These are phyloP conservation scores for Hemicentrotus pulcherrimus DNA, from an alignment of 35 echinoderm and acorn worm genomes.

Conservation along the genomic window DNA sequence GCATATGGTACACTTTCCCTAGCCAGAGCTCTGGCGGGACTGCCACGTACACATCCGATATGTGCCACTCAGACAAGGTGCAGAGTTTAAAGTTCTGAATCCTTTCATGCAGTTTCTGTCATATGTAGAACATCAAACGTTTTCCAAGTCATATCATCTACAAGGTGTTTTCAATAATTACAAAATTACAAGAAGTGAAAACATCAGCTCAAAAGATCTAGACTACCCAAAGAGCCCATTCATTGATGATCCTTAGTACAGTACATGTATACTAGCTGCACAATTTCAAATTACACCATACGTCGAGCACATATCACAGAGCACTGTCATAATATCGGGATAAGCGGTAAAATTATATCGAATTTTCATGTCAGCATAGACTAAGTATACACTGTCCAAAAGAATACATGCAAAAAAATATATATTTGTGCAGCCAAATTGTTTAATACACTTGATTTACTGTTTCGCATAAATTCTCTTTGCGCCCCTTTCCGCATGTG, in stretches of 20 bases:
- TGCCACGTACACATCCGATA: slow-evolving; percentile 33
- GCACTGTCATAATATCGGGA: no score
- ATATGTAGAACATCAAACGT: background rate
- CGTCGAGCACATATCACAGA: background rate
- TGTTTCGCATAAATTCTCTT: no score
- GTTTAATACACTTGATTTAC: no score
- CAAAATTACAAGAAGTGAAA: background rate
- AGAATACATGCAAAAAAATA: no score
- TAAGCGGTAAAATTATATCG: no score
- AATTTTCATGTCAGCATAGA: no score
- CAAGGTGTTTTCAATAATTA: background rate
- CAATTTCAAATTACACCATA: background rate
- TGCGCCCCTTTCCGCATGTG: no score
- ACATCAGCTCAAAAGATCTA: background rate
- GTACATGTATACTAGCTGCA: background rate
- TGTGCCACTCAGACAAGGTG: background rate
- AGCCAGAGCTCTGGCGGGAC: slow-evolving; percentile 27
- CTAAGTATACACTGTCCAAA: no score
- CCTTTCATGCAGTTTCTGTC: background rate
- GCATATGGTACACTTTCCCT: slow-evolving; percentile 22
- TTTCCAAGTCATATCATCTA: background rate
- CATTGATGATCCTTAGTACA: no score
- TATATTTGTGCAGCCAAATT: no score
- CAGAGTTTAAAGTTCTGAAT: background rate
- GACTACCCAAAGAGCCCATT: no score